Conservation (phyloP, 1,140 invertebrate species). For the Zaprionus capensis region DNA sequence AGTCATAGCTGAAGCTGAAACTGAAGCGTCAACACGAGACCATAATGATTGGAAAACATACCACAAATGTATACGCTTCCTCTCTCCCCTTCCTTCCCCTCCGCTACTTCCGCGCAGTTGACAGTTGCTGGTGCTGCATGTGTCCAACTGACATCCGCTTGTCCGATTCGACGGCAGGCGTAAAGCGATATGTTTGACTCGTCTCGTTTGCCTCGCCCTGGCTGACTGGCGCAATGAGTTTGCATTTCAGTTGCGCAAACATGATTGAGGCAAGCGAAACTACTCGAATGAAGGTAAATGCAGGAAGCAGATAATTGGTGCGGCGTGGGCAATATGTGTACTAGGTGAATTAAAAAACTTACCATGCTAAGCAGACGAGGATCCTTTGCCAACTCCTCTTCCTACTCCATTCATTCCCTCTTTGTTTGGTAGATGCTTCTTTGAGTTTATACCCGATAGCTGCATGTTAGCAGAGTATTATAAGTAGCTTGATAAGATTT, state of each 20-base stretch:
- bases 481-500: no score
- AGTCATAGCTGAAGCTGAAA: neutral
- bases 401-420: no score
- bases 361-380: no score
- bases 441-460: no score
- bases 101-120: neutral
- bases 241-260: conserved; percentile 20
- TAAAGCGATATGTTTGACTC: conserved; percentile 37
- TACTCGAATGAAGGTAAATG: neutral
- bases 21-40: conserved; percentile 25
- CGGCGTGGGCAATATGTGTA: neutral
- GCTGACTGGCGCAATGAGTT: conserved; percentile 14
- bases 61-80: neutral
- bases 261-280: conserved; percentile 2
- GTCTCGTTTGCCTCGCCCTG: neutral
- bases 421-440: no score
- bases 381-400: no score
- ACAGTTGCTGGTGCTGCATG: conserved; percentile 15
- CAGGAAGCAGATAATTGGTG: neutral
- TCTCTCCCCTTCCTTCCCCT: neutral
- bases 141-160: conserved; percentile 16
- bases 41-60: conserved; percentile 44
- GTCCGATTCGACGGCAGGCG: neutral
- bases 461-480: no score
- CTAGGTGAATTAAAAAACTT: neutral